These are phyloP conservation scores for Huso huso DNA, from an alignment of 2,797 vertebrate species.

Conservation along the genomic window DNA sequence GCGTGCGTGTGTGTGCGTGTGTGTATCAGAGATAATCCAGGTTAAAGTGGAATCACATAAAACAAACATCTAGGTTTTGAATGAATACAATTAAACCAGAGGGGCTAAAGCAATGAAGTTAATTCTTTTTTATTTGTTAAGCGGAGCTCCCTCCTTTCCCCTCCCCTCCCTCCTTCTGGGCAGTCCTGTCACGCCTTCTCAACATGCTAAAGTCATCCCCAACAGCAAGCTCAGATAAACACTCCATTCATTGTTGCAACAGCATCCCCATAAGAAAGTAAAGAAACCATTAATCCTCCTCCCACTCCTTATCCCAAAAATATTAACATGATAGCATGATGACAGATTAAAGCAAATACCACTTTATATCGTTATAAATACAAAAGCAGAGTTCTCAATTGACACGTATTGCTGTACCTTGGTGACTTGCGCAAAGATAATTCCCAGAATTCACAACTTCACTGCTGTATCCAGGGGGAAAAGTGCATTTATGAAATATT, in stretches of 20 bases:
- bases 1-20: too few relatives aligned
- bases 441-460: constrained; percentile 3
- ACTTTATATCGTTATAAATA: too few relatives aligned
- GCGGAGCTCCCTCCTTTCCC: constrained; percentile 57
- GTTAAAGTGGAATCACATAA: background rate
- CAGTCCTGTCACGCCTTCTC: constrained; percentile 77
- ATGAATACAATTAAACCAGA: constrained; percentile 64
- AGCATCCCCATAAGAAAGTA: constrained; percentile 1
- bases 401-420: background rate
- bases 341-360: too few relatives aligned
- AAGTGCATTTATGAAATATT: background rate
- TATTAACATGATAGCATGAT: background rate
- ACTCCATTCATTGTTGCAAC: constrained; percentile 61
- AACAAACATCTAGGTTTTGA: constrained; percentile 23
- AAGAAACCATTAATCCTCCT: constrained; percentile 2
- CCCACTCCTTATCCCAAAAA: background rate
- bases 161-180: constrained; percentile 78
- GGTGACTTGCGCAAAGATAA: constrained; percentile 5
- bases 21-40: too few relatives aligned
- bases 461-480: background rate
- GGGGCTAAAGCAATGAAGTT: constrained; percentile 73
- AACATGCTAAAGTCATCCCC: constrained; percentile 74
- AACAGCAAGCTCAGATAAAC: constrained; percentile 58
- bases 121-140: constrained; percentile 83
- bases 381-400: too few relatives aligned